A percentile compares a stretch with the other conserved stretches of the same genome.
Evolutionary conservation across 2,888 invertebrate genomes (phyloP).

Genomic region (Rhagium mordax): DNA sequence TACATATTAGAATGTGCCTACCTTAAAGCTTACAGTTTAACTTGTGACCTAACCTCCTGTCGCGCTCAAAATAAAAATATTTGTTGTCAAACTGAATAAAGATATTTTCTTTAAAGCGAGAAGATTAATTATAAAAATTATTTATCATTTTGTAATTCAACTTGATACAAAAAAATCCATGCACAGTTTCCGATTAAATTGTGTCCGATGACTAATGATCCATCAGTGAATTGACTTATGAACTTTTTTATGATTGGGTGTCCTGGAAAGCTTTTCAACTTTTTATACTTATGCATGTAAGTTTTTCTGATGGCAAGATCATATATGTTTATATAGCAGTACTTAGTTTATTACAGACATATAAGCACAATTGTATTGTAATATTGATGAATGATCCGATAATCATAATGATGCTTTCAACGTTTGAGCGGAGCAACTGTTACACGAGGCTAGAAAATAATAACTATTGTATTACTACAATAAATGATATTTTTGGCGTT

Average conservation of each 20-base stretch:
- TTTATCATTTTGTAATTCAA: neutral
- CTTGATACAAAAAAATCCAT: neutral
- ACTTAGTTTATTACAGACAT: conserved; percentile 9
- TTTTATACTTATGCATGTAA: neutral
- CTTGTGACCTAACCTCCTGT: neutral
- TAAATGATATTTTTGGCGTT: conserved; percentile 23
- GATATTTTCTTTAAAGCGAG: neutral
- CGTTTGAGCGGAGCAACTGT: conserved; percentile 8
- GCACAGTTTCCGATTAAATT: neutral
- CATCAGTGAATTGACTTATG: neutral
- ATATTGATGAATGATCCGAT: conserved; percentile 13
- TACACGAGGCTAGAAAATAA: conserved; percentile 18
- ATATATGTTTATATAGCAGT: conserved; percentile 19
- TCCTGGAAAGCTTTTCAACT: neutral
- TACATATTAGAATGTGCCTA: no score
- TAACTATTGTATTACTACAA: conserved; percentile 21
- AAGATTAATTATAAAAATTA: conserved; percentile 9
- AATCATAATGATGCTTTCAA: conserved; percentile 2
- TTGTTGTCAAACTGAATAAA: neutral
- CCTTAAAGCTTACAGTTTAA: no score
- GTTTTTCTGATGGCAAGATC: conserved; percentile 11
- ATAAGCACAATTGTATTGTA: conserved; percentile 17
- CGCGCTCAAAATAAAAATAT: neutral
- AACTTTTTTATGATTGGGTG: neutral
- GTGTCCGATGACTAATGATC: conserved; percentile 22